phyloP scores from a whole-genome alignment of 2,888 invertebrate species.

The Drosophila testacea region DNA sequence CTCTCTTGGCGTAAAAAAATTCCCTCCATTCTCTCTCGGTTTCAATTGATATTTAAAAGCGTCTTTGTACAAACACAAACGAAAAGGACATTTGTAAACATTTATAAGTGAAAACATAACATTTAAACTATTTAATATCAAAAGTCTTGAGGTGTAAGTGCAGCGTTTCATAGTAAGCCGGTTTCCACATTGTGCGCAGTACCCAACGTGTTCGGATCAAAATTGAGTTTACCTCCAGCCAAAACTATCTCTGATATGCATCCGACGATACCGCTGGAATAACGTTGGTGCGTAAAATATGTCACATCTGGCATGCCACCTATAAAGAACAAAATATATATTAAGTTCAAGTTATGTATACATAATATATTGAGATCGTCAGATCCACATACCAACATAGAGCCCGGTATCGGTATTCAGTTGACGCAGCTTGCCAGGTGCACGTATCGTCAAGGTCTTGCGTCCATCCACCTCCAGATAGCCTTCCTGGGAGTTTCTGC shows the following conservation, averaged over 20 bases:
- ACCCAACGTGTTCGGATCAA: conserved; percentile 85
- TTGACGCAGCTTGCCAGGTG: conserved; percentile 93
- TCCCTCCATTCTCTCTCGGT: conserved; percentile 31
- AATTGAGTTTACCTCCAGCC: conserved; percentile 91
- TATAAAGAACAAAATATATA: conserved; percentile 74
- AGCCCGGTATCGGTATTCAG: conserved; percentile 95
- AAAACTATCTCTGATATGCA: conserved; percentile 94
- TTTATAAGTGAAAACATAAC: conserved; percentile 46
- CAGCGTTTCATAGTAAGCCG: conserved; percentile 85
- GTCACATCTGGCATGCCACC: conserved; percentile 93
- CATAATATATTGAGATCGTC: no score
- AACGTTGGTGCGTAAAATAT: conserved; percentile 89
- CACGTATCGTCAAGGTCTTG: conserved; percentile 91
- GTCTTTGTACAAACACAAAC: conserved; percentile 81
- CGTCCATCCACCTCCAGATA: conserved; percentile 95
- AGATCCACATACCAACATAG: conserved; percentile 90
- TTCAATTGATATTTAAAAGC: conserved; percentile 63
- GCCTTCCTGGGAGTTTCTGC: conserved; percentile 93
- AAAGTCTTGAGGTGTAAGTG: conserved; percentile 78
- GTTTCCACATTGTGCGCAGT: conserved; percentile 85
- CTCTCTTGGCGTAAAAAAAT: conserved; percentile 70
- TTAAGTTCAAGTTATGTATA: not conserved
- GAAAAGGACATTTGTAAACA: conserved; percentile 48
- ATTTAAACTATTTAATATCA: conserved; percentile 83
- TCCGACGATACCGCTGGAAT: conserved; percentile 91